Base-by-base conservation (phyloP, 1,140 invertebrate genomes). In the Brachystomella parvula region DNA sequence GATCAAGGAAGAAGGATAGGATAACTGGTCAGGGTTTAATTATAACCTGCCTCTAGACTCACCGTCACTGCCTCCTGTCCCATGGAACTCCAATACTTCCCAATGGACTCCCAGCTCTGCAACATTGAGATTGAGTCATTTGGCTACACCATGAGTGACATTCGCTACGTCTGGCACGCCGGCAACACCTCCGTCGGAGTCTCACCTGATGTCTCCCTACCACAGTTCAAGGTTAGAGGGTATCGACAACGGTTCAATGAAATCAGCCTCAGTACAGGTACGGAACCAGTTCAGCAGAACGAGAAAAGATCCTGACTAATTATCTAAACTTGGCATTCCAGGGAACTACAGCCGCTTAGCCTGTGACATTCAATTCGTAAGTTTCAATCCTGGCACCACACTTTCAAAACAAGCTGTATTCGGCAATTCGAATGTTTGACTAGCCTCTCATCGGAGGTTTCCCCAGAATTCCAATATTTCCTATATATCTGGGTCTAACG, bases 341-440 rank as follows among this genome's bases (percentile, higher is more conserved):
- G 94, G 95, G 82, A 96, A 98, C 82, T 98, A 98, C 82, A 97
- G 94, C 73, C 86, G 95, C 75, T 82, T 98, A 83, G 90, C 93
- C 64, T 94, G 92, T 81, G 92, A 96, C 82, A 95, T 98, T 78
- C 92, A 95, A 80, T 95, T 98, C 81, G 92, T 94, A 65, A 86
- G 95, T 69, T n/a, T n/a, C n/a, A n/a, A n/a, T n/a, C n/a, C n/a
- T n/a, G n/a, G n/a, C n/a, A n/a, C n/a, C n/a, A n/a, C n/a, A n/a
- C n/a, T n/a, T n/a, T n/a, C n/a, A n/a, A n/a, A n/a, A n/a, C n/a
- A n/a, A n/a, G n/a, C n/a, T n/a, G n/a, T n/a, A n/a, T n/a, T n/a
- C n/a, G n/a, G n/a, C n/a, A n/a, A n/a, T n/a, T n/a, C n/a, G n/a
- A n/a, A n/a, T n/a, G n/a, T n/a, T n/a, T n/a, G n/a, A n/a, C n/a